Evolutionary conservation across 1,140 invertebrate species (phyloP).

Genomic region (Penaeus japonicus): DNA sequence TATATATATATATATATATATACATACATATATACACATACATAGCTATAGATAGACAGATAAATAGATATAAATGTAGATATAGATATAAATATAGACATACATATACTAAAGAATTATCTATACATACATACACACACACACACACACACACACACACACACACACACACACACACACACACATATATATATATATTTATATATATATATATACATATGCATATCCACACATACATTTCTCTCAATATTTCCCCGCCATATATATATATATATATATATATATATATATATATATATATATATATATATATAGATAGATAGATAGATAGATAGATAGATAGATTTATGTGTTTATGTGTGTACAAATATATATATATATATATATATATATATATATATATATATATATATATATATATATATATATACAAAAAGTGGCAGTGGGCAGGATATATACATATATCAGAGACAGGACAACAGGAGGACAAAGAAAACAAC

Average conservation of each 20-base stretch:
- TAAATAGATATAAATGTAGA: too few species aligned
- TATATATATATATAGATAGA: background rate
- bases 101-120: too few species aligned
- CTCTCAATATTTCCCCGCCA: too few species aligned
- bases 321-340: background rate
- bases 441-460: too few species aligned
- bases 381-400: background rate
- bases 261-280: too few species aligned
- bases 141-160: background rate
- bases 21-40: background rate
- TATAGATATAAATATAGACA: too few species aligned
- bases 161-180: background rate
- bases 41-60: background rate
- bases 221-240: too few species aligned
- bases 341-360: too few species aligned
- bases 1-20: conserved; percentile 13
- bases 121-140: background rate
- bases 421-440: background rate
- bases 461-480: too few species aligned
- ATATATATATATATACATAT: background rate
- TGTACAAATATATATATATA: background rate
- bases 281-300: background rate
- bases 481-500: too few species aligned
- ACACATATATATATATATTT: background rate
- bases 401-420: background rate